These are phyloP conservation scores for Chiloscyllium punctatum DNA, from an alignment of 2,797 vertebrate genomes.

Conservation along the genomic window DNA sequence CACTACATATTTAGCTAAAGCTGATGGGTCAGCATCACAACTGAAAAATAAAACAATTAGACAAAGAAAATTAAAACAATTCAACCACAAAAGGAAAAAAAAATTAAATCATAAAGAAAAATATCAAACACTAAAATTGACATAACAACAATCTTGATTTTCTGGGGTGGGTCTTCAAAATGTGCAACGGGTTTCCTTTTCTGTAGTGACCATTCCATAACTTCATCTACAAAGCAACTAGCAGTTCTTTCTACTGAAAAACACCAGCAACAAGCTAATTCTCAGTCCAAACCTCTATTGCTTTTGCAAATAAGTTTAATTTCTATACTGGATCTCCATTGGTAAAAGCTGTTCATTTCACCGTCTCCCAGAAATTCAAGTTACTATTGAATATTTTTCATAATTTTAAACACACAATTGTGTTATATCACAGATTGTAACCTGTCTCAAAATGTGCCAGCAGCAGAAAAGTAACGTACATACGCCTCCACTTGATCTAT, in stretches of 20 bases:
- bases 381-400: neutral
- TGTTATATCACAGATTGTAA: neutral
- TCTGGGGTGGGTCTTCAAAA: neutral
- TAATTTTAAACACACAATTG: neutral
- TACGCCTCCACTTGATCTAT: neutral
- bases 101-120: neutral
- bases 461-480: neutral
- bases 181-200: neutral
- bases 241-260: neutral
- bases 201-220: neutral
- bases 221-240: neutral
- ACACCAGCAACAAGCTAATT: neutral
- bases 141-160: neutral
- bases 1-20: constrained; percentile 96
- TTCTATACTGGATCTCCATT: neutral
- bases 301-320: neutral
- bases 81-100: no score
- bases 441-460: neutral
- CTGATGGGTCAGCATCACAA: constrained; percentile 92
- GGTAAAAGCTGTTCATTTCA: neutral
- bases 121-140: neutral
- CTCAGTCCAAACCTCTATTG: neutral
- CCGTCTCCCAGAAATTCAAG: neutral
- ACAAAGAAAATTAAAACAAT: neutral
- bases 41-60: constrained; percentile 44